Evolutionary conservation across 2,113 vertebrate species (phyloP), one percentile per base, ranked within the genome.

Genomic region (Laterallus jamaicensis): DNA sequence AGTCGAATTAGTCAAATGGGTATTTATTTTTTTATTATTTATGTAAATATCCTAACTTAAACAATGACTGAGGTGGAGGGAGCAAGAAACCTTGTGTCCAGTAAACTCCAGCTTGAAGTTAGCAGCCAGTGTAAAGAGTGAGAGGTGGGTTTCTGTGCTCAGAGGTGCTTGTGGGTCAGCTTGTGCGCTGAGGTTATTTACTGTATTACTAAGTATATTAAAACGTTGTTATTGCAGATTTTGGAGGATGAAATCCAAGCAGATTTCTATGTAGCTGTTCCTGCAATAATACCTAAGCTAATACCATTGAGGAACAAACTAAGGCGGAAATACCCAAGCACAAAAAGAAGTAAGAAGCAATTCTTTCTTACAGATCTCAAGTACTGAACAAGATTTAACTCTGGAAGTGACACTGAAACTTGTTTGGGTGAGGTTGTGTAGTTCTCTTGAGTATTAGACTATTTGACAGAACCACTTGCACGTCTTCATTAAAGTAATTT

Each of bases 261-360:
- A 31, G 99, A 99, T 92, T 99, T 98, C 96, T 99, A 99, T 22
- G 44, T 99, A 15, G 98, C 99, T 11, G 99, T 99, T 73, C 99
- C 99, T 49, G 98, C 98, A 25, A 98, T 99, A 4, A 70, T 99
- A 5, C 60, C 96, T 0, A 99, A 99, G 47, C 75, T 99, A 7
- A 42, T 96, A 12, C 98, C 98, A 5, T 96, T 99, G 79, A 99
- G 97, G 93, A 98, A 94, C 97, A 99, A 99, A 82, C 97, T 99
- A 56, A 98, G 96, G 28, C 97, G 98, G 93, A 99, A 98, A 94
- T 99, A 99, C 85, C 99, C 99, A 10, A 99, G 97, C 94, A 96
- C 75, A 95, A 98, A 82, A 64, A 98, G 94, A 98, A 98, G 98
- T 98, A 97, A 98, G 98, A 16, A 37, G n/a, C 7, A 12, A 3